Conservation (phyloP, 2,113 vertebrate genomes). For the Columba livia region DNA sequence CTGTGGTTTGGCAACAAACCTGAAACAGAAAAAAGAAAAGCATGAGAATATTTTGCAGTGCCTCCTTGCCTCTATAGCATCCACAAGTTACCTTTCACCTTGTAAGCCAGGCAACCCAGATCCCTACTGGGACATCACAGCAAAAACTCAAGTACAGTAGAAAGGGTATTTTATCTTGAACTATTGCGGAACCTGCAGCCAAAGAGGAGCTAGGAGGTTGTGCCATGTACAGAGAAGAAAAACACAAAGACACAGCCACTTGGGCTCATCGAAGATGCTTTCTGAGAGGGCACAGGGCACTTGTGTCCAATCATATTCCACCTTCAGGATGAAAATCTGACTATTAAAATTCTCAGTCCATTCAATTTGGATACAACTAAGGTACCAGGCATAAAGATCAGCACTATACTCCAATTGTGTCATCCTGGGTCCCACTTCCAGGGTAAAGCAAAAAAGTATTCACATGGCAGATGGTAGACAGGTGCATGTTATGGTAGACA, state of each 20-base stretch:
- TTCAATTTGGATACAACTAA: not conserved
- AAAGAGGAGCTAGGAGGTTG: not conserved
- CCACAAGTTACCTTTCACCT: not conserved
- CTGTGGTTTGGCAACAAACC: slow-evolving; percentile 96
- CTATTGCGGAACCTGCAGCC: not conserved
- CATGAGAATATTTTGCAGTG: not conserved
- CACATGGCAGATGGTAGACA: not conserved
- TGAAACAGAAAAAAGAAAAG: slow-evolving; percentile 62
- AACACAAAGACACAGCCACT: not conserved
- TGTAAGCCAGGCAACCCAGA: not conserved
- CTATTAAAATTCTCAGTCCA: not conserved
- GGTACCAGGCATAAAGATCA: not conserved
- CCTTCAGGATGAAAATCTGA: not conserved
- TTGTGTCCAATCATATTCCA: not conserved
- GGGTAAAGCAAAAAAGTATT: not conserved
- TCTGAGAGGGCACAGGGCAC: not conserved
- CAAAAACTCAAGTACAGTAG: not conserved
- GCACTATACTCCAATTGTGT: not conserved
- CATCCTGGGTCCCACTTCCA: not conserved
- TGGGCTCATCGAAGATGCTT: not conserved
- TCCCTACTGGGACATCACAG: not conserved
- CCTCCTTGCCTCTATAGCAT: not conserved
- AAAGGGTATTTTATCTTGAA: not conserved
- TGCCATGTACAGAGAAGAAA: not conserved
- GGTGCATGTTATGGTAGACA: not conserved